Evolutionary conservation across 2,797 vertebrate species (phyloP).

Genomic region (Acanthurus lineatus): DNA sequence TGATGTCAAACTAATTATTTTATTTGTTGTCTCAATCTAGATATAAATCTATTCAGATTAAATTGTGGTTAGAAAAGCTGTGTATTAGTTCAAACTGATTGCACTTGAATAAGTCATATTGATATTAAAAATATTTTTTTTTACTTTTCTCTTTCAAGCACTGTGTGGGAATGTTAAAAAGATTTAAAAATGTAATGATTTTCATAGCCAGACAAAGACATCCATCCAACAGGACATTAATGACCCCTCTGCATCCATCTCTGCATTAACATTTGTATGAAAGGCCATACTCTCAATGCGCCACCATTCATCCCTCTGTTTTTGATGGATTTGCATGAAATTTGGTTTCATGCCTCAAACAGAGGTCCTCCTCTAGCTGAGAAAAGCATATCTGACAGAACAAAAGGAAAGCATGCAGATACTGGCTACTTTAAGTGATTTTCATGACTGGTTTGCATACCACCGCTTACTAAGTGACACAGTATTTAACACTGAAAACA

Average conservation of each 20-base stretch:
- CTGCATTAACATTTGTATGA: conserved; percentile 69
- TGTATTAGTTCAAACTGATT: no score
- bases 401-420: conserved; percentile 53
- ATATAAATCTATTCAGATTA: no score
- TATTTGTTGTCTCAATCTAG: no score
- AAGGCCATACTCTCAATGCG: conserved; percentile 43
- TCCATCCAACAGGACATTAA: conserved; percentile 48
- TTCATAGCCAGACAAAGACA: conserved; percentile 30
- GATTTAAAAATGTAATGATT: neutral
- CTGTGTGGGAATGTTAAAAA: conserved; percentile 40
- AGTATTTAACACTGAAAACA: conserved; percentile 2
- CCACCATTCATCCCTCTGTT: conserved; percentile 32
- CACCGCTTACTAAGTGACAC: neutral
- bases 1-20: no score
- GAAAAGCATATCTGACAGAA: conserved; percentile 35
- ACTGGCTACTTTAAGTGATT: neutral
- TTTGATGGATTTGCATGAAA: conserved; percentile 80
- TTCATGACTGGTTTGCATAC: conserved; percentile 24
- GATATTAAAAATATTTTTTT: neutral
- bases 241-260: conserved; percentile 65
- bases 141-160: neutral
- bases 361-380: conserved; percentile 33
- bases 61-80: no score
- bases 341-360: conserved; percentile 70
- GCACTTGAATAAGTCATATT: neutral